phyloP scores from a whole-genome alignment of 2,888 invertebrate species.

The Acrocera orbiculus region DNA sequence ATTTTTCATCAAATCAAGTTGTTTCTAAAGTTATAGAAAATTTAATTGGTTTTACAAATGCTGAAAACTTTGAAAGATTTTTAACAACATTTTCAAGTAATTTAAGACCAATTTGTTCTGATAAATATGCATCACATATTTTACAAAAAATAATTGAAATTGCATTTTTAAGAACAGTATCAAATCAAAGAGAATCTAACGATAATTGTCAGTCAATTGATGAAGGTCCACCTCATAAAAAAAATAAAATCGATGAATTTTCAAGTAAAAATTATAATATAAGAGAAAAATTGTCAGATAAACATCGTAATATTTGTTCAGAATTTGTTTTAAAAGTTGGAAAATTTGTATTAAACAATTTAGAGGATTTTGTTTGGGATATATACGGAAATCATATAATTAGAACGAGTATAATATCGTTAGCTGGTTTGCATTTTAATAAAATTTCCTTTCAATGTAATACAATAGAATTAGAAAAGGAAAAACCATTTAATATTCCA shows the following conservation, averaged over 20 bases:
- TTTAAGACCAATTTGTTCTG: conserved; percentile 51
- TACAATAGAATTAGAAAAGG: conserved; percentile 23
- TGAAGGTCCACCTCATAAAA: conserved; percentile 22
- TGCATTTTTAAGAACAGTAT: conserved; percentile 20
- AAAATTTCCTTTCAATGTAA: conserved; percentile 33
- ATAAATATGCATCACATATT: conserved; percentile 64
- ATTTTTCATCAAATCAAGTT: conserved; percentile 60
- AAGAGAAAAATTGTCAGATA: conserved; percentile 26
- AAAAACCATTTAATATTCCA: conserved; percentile 31
- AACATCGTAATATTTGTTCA: conserved; percentile 39
- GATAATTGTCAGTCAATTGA: conserved; percentile 8
- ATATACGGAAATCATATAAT: conserved; percentile 59
- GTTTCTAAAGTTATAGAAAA: conserved; percentile 61
- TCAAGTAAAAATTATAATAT: conserved; percentile 23
- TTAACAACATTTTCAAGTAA: conserved; percentile 44
- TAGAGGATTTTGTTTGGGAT: conserved; percentile 70
- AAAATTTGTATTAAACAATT: conserved; percentile 63
- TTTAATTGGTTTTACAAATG: conserved; percentile 49
- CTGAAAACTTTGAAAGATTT: conserved; percentile 43
- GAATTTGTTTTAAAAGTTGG: conserved; percentile 51
- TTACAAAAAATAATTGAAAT: conserved; percentile 44
- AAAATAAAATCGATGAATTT: conserved; percentile 16
- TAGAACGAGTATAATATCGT: conserved; percentile 49
- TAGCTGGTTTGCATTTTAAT: conserved; percentile 44
- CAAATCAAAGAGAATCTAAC: conserved; percentile 10